Evolutionary conservation across 2,797 vertebrate species (phyloP), one percentile per base, ranked within the genome.

Genomic region (Halcyon smyrnensis): DNA sequence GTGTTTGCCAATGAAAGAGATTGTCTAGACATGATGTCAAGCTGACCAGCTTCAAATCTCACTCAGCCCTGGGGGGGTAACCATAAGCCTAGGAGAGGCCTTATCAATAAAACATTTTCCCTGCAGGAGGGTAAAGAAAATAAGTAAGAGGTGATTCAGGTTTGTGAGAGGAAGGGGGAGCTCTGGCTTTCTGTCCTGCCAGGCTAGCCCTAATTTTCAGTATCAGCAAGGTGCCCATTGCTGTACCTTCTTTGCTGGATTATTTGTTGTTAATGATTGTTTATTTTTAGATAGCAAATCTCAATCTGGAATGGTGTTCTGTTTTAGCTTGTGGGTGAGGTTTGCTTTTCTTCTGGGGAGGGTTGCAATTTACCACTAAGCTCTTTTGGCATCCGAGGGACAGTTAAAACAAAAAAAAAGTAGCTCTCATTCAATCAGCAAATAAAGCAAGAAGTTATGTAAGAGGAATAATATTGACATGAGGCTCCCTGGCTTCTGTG

Each of bases 261-360:
- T 96, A 81, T 88, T 96, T 97, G 87, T 87, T 88, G 12, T 80
- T 67, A 90, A 75, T 46, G 85, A 92, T 89, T 90, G 87, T 95
- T 97, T 98, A 90, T 74, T 95, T 98, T 97, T 97, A 97, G 96
- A 94, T 56, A 83, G 73, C 86, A 96, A 81, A 97, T 91, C 93
- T 94, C 95, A 97, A 75, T 86, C 88, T 95, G 69, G 46, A 45
- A 67, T 88, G 81, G 77, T 94, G 79, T 56, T 93, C 60, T 74
- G 18, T 0, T 89, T 92, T 89, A 41, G 65, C 57, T 65, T 73
- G 30, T 75, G 84, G 36, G 48, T 71, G 37, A 93, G 78, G 45
- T 84, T 92, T 92, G 73, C 68, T 88, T 90, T 95, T 86, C 70
- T 87, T 95, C 92, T 86, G 83, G 81, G 84, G 64, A 84, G 77